phyloP scores from a whole-genome alignment of 2,113 vertebrate genomes.

The Upupa epops region DNA sequence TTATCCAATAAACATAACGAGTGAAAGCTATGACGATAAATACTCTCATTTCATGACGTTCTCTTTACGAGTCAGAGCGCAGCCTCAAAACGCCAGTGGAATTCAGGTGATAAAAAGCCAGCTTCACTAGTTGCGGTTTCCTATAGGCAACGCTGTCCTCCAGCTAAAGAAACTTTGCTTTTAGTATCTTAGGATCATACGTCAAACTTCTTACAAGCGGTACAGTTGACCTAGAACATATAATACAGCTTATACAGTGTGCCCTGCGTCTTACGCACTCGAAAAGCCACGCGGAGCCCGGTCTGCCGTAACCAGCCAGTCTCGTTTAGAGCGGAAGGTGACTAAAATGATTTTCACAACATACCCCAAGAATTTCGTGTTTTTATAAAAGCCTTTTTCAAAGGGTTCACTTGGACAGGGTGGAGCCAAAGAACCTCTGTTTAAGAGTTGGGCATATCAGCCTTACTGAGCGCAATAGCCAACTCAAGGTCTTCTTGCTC shows the following conservation, averaged over 20 bases:
- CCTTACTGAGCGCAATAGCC: conserved; percentile 98
- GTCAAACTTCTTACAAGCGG: conserved; percentile 17
- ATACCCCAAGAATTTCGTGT: not conserved
- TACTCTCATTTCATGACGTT: not conserved
- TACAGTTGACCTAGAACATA: conserved; percentile 29
- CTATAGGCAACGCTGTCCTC: not conserved
- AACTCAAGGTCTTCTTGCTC: conserved; percentile 98
- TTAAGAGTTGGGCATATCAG: conserved; percentile 94
- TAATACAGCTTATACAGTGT: conserved; percentile 20
- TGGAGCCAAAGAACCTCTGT: not conserved
- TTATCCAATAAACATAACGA: not conserved
- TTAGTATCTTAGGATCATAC: not conserved
- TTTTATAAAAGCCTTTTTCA: not conserved
- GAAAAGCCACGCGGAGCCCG: not conserved
- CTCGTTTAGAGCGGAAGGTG: not conserved
- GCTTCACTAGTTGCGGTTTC: not conserved
- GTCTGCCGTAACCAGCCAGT: not conserved
- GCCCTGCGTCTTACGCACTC: not conserved
- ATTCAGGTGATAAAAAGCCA: not conserved
- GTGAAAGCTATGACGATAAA: conserved; percentile 18
- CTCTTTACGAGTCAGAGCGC: not conserved
- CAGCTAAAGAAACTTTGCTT: not conserved
- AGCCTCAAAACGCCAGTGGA: not conserved
- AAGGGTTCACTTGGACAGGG: not conserved
- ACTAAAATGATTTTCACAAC: not conserved